Evolutionary conservation across 2,888 invertebrate species (phyloP).

Genomic region (Azorinus chamasolen): DNA sequence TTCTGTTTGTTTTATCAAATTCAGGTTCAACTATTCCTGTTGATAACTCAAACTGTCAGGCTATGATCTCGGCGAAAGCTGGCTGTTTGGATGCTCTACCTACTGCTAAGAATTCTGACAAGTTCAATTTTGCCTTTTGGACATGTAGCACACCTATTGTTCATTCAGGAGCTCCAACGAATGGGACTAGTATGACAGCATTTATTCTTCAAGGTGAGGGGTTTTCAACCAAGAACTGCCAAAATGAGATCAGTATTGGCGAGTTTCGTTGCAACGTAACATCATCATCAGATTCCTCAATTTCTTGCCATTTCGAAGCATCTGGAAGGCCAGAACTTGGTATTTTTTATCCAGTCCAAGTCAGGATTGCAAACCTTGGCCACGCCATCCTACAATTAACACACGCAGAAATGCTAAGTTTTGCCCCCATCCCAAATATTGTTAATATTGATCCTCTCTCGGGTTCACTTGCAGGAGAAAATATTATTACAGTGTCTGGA

Average conservation of each 20-base stretch:
- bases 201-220: conserved; percentile 65
- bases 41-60: conserved; percentile 52
- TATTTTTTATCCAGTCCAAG: conserved; percentile 43
- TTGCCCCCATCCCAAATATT: conserved; percentile 56
- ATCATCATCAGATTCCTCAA: conserved; percentile 5
- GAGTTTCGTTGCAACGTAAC: conserved; percentile 50
- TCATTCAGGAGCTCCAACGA: conserved; percentile 42
- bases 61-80: conserved; percentile 32
- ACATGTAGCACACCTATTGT: conserved; percentile 67
- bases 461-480: conserved; percentile 62
- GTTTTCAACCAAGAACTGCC: conserved; percentile 64
- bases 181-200: conserved; percentile 63
- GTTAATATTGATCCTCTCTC: conserved; percentile 29
- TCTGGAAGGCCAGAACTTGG: conserved; percentile 54
- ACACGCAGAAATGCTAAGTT: conserved; percentile 40
- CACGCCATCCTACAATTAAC: conserved; percentile 52
- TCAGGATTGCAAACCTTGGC: conserved; percentile 62
- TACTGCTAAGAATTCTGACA: conserved; percentile 28
- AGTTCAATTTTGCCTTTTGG: conserved; percentile 68
- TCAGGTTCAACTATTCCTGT: conserved; percentile 62
- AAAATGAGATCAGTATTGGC: conserved; percentile 71
- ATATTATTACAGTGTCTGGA: conserved; percentile 58
- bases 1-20: no score
- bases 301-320: conserved; percentile 51
- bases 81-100: conserved; percentile 60